Conservation (phyloP, 2,888 invertebrate species). For the Cyclophora punctaria region DNA sequence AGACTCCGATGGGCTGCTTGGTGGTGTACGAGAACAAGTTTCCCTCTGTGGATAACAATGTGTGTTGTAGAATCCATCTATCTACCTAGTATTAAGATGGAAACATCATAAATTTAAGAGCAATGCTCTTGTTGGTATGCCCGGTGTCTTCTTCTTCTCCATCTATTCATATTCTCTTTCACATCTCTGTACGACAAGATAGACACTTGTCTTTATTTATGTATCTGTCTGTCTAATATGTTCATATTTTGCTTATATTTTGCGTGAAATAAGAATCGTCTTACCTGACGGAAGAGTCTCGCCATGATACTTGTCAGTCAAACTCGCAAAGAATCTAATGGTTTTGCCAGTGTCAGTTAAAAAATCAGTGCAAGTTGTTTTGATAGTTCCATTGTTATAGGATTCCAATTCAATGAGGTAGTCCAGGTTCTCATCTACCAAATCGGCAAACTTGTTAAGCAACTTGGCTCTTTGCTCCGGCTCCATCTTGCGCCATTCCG, state of each 20-base stretch:
- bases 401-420: constrained; percentile 91
- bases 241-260: not conserved
- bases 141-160: too few species aligned
- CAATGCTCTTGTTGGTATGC: too few species aligned
- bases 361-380: too few species aligned
- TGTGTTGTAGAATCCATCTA: too few species aligned
- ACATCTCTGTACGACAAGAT: too few species aligned
- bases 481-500: constrained; percentile 86
- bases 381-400: constrained; percentile 83
- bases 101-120: too few species aligned
- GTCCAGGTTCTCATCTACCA: constrained; percentile 82
- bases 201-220: too few species aligned
- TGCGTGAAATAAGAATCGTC: not conserved
- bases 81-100: too few species aligned
- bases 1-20: constrained; percentile 77
- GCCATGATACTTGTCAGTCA: constrained; percentile 90
- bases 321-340: constrained; percentile 88
- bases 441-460: constrained; percentile 82
- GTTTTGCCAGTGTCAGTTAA: constrained; percentile 32
- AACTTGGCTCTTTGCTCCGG: constrained; percentile 84
- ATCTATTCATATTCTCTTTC: too few species aligned
- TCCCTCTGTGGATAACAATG: constrained; percentile 47
- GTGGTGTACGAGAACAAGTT: constrained; percentile 81
- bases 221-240: too few species aligned
- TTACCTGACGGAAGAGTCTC: constrained; percentile 50